Percentiles rank a stretch among this genome's conserved stretches.
Conservation (phyloP, 2,888 invertebrate species). For the Aproaerema taeniolella region DNA sequence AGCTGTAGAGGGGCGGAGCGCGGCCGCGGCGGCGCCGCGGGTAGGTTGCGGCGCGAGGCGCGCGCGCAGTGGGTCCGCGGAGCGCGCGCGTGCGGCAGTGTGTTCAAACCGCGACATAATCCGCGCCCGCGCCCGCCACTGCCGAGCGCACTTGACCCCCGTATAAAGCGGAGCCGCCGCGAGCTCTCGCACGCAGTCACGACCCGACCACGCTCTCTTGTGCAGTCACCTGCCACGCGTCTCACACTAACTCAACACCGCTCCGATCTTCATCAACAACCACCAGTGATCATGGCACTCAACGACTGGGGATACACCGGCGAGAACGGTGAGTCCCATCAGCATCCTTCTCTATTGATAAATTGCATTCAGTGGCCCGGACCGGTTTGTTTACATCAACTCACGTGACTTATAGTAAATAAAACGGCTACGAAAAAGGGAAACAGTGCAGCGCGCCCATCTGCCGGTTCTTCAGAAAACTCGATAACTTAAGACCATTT, state of each 20-base stretch:
- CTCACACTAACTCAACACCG: conserved; percentile 29
- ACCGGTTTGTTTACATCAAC: conserved; percentile 72
- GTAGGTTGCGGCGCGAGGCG: conserved; percentile 23
- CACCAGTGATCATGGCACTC: conserved; percentile 55
- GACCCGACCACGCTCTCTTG: conserved; percentile 56
- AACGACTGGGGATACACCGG: conserved; percentile 79
- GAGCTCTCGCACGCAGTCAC: conserved; percentile 65
- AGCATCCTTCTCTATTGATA: conserved; percentile 21
- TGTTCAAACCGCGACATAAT: conserved; percentile 27
- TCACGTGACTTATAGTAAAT: conserved; percentile 63
- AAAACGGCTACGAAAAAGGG: conserved; percentile 25
- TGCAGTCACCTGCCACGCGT: conserved; percentile 54
- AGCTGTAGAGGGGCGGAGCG: conserved; percentile 33
- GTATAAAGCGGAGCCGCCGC: conserved; percentile 59
- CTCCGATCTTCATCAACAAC: conserved; percentile 21
- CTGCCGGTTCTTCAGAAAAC: no score
- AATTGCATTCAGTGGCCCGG: conserved; percentile 33
- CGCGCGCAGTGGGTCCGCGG: conserved; percentile 41
- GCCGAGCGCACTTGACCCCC: conserved; percentile 31
- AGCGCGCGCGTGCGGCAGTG: conserved; percentile 36
- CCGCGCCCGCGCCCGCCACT: conserved; percentile 34
- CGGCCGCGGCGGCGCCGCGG: no score
- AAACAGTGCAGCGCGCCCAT: no score
- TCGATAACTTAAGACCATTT: no score
- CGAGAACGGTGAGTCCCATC: conserved; percentile 73